phyloP scores from a whole-genome alignment of 1,140 invertebrate genomes.

The Pararge aegeria region DNA sequence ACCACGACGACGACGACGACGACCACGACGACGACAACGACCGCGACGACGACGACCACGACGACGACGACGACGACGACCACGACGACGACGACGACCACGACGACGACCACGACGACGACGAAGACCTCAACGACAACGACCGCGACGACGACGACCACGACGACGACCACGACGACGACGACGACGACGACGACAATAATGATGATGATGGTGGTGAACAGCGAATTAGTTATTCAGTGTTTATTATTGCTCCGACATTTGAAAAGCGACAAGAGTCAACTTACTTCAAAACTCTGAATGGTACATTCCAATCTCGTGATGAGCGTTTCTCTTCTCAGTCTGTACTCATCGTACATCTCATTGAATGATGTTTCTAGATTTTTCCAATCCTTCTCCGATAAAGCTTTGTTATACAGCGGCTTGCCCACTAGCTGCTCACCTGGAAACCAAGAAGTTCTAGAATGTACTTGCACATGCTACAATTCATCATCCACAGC shows the following conservation, averaged over 20 bases:
- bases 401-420: slow-evolving; percentile 86
- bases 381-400: slow-evolving; percentile 90
- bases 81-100: no score
- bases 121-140: no score
- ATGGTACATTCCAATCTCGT: slow-evolving; percentile 96
- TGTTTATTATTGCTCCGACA: no score
- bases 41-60: no score
- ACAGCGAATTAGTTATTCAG: no score
- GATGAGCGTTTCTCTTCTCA: slow-evolving; percentile 92
- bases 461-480: background rate
- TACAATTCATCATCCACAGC: background rate
- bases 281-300: slow-evolving; percentile 91
- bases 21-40: no score
- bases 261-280: slow-evolving; percentile 59
- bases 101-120: no score
- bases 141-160: no score
- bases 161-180: no score
- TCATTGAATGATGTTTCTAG: slow-evolving; percentile 85
- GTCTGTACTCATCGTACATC: slow-evolving; percentile 89
- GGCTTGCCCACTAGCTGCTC: slow-evolving; percentile 86
- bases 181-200: background rate
- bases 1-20: no score
- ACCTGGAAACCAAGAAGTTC: slow-evolving; percentile 47
- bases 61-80: no score
- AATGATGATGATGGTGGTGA: no score